Evolutionary conservation across 2,888 invertebrate genomes (phyloP).

Genomic region (Dicyrtomina minuta): DNA sequence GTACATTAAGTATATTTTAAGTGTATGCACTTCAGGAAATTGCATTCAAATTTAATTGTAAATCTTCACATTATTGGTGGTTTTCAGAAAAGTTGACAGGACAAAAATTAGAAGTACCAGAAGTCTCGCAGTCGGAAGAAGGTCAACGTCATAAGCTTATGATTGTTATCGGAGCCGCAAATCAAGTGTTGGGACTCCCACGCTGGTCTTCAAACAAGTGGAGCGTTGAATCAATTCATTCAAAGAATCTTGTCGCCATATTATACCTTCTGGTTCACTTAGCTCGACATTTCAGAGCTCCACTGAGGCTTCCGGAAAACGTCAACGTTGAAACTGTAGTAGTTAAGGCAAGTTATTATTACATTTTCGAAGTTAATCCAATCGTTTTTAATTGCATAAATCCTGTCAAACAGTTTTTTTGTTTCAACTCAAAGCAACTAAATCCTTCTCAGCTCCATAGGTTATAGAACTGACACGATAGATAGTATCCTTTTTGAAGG

Average conservation of each 20-base stretch:
- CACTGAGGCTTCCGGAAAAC: constrained; percentile 93
- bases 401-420: too few relatives aligned
- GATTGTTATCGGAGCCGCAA: constrained; percentile 84
- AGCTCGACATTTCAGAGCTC: constrained; percentile 91
- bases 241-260: constrained; percentile 94
- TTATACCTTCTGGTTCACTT: constrained; percentile 89
- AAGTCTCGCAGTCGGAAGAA: constrained; percentile 97
- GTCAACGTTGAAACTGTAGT: constrained; percentile 90
- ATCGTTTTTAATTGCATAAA: too few relatives aligned
- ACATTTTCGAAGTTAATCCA: too few relatives aligned
- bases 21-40: neutral
- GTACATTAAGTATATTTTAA: neutral
- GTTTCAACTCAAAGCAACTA: too few relatives aligned
- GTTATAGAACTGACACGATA: too few relatives aligned
- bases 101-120: constrained; percentile 90
- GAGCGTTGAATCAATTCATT: constrained; percentile 95
- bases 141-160: constrained; percentile 93
- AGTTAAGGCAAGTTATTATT: constrained; percentile 81
- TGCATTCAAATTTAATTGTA: neutral
- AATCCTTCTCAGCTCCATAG: too few relatives aligned
- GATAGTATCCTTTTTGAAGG: too few relatives aligned
- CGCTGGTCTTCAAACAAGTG: constrained; percentile 83
- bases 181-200: constrained; percentile 74
- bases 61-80: constrained; percentile 67
- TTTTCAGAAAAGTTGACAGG: constrained; percentile 83